Evolutionary conservation across 1,140 invertebrate genomes (phyloP).

Genomic region (Subanguina moxae): DNA sequence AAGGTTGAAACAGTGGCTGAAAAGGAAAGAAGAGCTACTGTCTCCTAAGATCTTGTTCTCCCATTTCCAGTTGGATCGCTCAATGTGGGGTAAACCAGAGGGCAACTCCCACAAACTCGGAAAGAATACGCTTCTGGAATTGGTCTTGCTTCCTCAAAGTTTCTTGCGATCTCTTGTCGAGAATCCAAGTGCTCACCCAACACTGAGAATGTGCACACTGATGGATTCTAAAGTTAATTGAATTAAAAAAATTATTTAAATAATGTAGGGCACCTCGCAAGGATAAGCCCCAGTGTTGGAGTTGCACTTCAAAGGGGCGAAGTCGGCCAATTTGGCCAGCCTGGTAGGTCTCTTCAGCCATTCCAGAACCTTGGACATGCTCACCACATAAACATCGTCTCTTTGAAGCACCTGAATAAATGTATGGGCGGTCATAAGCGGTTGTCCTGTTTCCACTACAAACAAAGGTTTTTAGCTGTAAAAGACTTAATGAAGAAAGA

Average conservation of each 20-base stretch:
- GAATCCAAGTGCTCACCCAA: neutral
- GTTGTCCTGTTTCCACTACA: too few species aligned
- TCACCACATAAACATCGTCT: constrained; percentile 48
- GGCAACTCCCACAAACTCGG: constrained; percentile 38
- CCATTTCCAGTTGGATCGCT: constrained; percentile 16
- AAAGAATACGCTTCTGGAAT: constrained; percentile 25
- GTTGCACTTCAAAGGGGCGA: constrained; percentile 42
- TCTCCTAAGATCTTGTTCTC: neutral
- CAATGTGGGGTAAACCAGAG: constrained; percentile 15
- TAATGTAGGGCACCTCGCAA: constrained; percentile 41
- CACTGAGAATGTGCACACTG: constrained; percentile 26
- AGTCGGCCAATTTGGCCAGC: constrained; percentile 35
- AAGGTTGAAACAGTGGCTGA: neutral
- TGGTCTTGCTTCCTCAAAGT: neutral
- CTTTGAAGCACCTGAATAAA: constrained; percentile 43
- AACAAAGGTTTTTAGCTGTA: too few species aligned
- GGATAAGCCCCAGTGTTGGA: constrained; percentile 28
- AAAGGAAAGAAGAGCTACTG: neutral
- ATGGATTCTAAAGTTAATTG: constrained; percentile 32
- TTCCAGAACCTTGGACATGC: constrained; percentile 45
- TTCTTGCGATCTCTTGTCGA: neutral
- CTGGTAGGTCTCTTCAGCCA: constrained; percentile 47
- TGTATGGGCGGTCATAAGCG: too few species aligned
- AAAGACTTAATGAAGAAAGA: too few species aligned
- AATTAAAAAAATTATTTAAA: constrained; percentile 10